Percentiles rank a stretch among this genome's conserved stretches.
Conservation (phyloP, 2,888 invertebrate species). For the Ceriagrion tenellum region DNA sequence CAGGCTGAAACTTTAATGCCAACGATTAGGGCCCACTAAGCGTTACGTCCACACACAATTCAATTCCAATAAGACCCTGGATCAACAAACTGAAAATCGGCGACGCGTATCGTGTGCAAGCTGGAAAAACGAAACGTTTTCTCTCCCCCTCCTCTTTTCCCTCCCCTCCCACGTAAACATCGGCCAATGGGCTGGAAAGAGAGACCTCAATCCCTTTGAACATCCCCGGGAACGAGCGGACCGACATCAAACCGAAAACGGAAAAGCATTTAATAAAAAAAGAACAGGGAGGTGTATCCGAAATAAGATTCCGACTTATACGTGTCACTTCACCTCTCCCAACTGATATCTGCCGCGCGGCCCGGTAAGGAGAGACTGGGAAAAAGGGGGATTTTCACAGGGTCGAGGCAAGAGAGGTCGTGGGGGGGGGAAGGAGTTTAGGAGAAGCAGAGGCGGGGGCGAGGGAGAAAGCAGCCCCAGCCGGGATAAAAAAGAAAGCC, state of each 20-base stretch:
- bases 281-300: background rate
- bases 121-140: background rate
- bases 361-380: too few relatives aligned
- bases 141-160: background rate
- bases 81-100: background rate
- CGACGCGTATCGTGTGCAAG: background rate
- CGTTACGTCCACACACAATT: background rate
- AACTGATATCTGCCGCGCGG: background rate
- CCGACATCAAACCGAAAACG: background rate
- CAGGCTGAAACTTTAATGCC: background rate
- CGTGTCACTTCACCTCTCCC: slow-evolving; percentile 25
- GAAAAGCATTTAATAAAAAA: slow-evolving; percentile 12
- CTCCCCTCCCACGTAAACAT: background rate
- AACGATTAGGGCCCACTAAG: background rate
- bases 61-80: background rate
- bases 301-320: slow-evolving; percentile 13
- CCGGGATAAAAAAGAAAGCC: slow-evolving; percentile 1
- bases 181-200: background rate
- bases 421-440: background rate
- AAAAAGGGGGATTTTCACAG: background rate
- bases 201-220: background rate
- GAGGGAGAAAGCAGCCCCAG: background rate
- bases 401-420: background rate
- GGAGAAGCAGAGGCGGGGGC: background rate
- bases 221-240: background rate